Percentiles rank a stretch among this genome's conserved stretches.
These are phyloP conservation scores for Prionailurus bengalensis DNA, from an alignment of 2,113 vertebrate genomes.

Conservation along the genomic window DNA sequence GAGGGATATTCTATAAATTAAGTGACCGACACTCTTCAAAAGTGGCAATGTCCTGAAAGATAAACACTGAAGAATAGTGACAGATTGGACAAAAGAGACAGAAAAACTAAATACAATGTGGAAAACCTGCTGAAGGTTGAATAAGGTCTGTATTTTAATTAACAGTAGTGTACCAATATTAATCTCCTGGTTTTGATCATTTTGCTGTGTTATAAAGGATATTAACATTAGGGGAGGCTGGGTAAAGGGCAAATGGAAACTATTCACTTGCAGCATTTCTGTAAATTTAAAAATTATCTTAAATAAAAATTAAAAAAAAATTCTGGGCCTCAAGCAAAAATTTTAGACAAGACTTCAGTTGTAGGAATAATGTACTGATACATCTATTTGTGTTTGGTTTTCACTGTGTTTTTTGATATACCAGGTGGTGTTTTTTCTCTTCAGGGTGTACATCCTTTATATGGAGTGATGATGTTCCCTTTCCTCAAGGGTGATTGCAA, in stretches of 20 bases:
- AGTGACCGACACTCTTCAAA: background rate
- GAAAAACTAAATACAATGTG: background rate
- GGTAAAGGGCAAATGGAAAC: background rate
- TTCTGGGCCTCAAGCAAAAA: background rate
- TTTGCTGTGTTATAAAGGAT: background rate
- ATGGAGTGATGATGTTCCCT: background rate
- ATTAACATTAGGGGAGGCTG: background rate
- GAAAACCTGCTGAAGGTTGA: background rate
- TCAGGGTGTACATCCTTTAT: background rate
- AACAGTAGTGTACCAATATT: background rate
- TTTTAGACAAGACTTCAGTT: background rate
- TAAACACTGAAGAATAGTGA: background rate
- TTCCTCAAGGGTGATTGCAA: background rate
- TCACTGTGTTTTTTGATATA: background rate
- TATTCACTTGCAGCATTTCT: background rate
- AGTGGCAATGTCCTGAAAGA: background rate
- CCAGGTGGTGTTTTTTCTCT: background rate
- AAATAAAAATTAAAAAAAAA: background rate
- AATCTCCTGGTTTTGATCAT: slow-evolving; percentile 13
- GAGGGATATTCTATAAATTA: background rate
- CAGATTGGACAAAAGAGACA: background rate
- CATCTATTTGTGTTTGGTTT: background rate
- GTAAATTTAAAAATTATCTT: slow-evolving; percentile 25
- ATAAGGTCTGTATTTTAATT: background rate
- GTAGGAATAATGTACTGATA: background rate